phyloP scores from a whole-genome alignment of 2,797 vertebrate species.

The Coregonus sp. region DNA sequence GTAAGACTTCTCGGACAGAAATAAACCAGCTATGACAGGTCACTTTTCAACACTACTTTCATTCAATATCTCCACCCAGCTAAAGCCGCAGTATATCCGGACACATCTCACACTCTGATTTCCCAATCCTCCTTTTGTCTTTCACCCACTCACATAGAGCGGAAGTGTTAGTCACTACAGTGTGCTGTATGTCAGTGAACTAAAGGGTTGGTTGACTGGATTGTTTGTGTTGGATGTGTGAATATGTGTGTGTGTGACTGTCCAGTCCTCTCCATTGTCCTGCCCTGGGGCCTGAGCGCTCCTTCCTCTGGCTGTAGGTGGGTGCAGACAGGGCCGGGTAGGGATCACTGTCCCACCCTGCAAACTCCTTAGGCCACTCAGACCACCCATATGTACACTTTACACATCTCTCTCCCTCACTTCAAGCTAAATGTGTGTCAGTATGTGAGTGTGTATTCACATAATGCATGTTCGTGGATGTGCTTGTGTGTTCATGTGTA shows the following conservation, averaged over 20 bases:
- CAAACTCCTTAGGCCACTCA: conserved; percentile 9
- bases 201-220: background rate
- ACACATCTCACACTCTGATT: background rate
- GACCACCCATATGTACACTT: conserved; percentile 63
- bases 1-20: background rate
- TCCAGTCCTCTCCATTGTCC: background rate
- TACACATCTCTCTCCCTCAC: conserved; percentile 23
- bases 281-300: background rate
- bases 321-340: background rate
- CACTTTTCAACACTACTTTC: background rate
- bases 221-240: background rate
- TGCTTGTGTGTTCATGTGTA: background rate
- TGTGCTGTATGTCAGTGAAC: background rate
- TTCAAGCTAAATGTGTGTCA: conserved; percentile 10
- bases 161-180: background rate
- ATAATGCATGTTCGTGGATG: background rate
- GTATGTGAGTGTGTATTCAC: background rate
- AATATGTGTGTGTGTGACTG: background rate
- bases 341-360: too few species aligned
- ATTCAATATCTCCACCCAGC: background rate
- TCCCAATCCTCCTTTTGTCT: background rate
- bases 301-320: background rate
- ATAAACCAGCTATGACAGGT: too few species aligned
- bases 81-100: background rate
- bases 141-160: background rate